Base-by-base conservation (phyloP, 2,113 vertebrate species). In the Poeciliopsis prolifica region DNA sequence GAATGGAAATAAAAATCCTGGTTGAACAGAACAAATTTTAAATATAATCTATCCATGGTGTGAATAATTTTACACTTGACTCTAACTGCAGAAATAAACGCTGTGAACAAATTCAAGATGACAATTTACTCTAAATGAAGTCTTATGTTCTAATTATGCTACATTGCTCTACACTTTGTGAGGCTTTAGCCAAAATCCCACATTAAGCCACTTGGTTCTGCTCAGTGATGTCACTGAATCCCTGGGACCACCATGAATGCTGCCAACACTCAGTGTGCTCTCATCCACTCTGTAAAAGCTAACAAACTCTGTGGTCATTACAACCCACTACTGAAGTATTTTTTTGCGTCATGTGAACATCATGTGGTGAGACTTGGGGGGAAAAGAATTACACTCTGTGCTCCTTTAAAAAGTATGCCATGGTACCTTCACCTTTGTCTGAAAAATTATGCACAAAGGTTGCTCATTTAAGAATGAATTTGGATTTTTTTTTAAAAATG, bases 281-380 rank as follows among this genome's bases (percentile, higher is more conserved):
- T 84, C 73, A 63, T 87, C 86, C 44, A 78, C 81, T 85, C 79
- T 75, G 78, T 75, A 87, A 78, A 76, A 79, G 78, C 81, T 4
- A 61, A 66, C 77, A 75, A 82, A 80, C 78, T 87, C 74, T 88
- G 76, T 29, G 87, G 86, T 74, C 65, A 74, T 74, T 83, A 89
- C 82, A 86, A 84, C 68, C 70, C 48, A 74, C 64, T 29, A 9
- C 80, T 62, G 79, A 74, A 61, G 70, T 51, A 73, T 73, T 90
- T 87, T 84, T 84, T 82, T 58, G 78, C 79, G 78, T 85, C 86
- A 83, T 70, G 85, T 70, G 80, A 79, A 89, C 82, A 72, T 89
- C 86, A 86, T 90, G 90, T 77, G 87, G 88, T 80, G 86, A 90
- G 85, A 65, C 35, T 37, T 37, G 10, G 35, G 33, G 33, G 7